A percentile compares a stretch with the other conserved stretches of the same genome.
These are phyloP conservation scores for Heteropelma amictum DNA, from an alignment of 2,888 invertebrate species.

Conservation along the genomic window DNA sequence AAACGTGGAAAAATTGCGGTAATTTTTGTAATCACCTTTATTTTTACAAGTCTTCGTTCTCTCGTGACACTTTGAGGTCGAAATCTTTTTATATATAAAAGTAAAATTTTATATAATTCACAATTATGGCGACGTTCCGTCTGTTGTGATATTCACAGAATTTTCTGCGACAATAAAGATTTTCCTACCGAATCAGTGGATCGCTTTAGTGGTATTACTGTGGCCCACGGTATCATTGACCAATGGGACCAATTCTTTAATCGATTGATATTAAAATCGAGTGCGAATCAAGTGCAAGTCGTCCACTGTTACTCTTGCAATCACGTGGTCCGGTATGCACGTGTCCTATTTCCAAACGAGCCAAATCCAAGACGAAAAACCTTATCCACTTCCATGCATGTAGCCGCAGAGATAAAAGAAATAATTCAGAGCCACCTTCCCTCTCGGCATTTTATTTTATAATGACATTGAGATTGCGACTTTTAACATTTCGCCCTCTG, in stretches of 20 bases:
- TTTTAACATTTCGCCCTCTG: background rate
- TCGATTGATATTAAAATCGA: constrained; percentile 8
- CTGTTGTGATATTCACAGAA: no score
- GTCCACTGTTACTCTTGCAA: constrained; percentile 23
- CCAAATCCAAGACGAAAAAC: constrained; percentile 4
- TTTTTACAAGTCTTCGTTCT: no score
- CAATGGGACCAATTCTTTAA: background rate
- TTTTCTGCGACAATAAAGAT: no score
- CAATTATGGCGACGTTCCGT: no score
- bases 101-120: no score
- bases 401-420: constrained; percentile 10
- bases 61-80: no score
- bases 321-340: background rate
- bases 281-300: constrained; percentile 9
- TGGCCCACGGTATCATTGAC: no score
- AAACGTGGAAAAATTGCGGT: no score
- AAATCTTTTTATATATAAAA: no score
- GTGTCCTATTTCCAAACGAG: background rate
- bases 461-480: constrained; percentile 6
- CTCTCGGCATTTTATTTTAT: constrained; percentile 12
- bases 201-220: no score
- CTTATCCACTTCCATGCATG: background rate
- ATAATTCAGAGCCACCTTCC: constrained; percentile 22
- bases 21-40: no score
- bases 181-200: no score